These are phyloP conservation scores for Cryptophagus acutangulus DNA, from an alignment of 2,888 invertebrate species.

Conservation along the genomic window DNA sequence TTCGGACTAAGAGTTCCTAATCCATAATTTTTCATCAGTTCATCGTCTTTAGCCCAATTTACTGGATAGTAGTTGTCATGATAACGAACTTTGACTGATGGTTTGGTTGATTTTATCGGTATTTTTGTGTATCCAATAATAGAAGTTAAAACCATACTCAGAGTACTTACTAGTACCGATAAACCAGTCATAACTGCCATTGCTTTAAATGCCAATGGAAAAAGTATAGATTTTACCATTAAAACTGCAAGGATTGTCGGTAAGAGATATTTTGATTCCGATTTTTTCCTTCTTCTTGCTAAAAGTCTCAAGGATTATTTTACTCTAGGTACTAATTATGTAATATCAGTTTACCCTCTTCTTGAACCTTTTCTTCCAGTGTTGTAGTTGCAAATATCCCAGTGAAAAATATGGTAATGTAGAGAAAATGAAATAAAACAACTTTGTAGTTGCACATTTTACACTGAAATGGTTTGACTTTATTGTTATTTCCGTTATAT, in stretches of 20 bases:
- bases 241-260: constrained; percentile 61
- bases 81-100: constrained; percentile 39
- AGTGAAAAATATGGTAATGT: too few species aligned
- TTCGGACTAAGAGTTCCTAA: constrained; percentile 22
- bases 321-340: not conserved
- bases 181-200: constrained; percentile 63
- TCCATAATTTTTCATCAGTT: constrained; percentile 37
- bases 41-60: constrained; percentile 47
- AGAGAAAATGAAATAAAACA: too few species aligned
- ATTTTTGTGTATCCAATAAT: constrained; percentile 58
- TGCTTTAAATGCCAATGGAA: constrained; percentile 64
- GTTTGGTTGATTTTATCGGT: constrained; percentile 33
- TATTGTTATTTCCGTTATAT: too few species aligned
- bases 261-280: constrained; percentile 52
- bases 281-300: constrained; percentile 31
- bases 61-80: constrained; percentile 26
- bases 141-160: constrained; percentile 57
- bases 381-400: too few species aligned
- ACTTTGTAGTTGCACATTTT: too few species aligned
- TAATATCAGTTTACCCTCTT: too few species aligned
- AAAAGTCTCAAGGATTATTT: too few species aligned
- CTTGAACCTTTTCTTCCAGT: too few species aligned
- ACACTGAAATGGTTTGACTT: too few species aligned
- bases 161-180: constrained; percentile 50
- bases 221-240: constrained; percentile 60